phyloP scores from a whole-genome alignment of 2,888 invertebrate genomes.

The Dasypolia templi region DNA sequence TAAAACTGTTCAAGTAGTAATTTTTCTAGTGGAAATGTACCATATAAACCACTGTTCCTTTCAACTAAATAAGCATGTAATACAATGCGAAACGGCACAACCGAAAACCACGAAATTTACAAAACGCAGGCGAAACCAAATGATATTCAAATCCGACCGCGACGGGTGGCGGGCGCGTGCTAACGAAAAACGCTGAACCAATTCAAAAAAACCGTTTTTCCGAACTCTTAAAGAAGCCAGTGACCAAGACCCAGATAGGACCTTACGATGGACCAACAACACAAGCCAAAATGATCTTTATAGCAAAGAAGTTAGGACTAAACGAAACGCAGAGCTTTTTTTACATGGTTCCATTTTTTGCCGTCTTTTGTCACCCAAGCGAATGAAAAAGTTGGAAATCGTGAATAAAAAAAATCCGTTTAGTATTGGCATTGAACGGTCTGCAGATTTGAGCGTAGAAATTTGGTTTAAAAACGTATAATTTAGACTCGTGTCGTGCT shows the following conservation, averaged over 20 bases:
- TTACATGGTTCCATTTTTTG: conserved; percentile 73
- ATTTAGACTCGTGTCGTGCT: conserved; percentile 76
- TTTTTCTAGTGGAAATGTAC: background rate
- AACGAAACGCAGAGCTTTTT: conserved; percentile 55
- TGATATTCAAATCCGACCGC: conserved; percentile 76
- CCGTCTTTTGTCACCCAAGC: conserved; percentile 86
- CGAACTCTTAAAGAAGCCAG: conserved; percentile 79
- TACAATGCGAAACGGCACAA: conserved; percentile 39
- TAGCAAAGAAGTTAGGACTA: conserved; percentile 64
- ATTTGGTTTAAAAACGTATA: conserved; percentile 77
- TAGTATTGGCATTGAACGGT: conserved; percentile 88
- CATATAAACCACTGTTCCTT: conserved; percentile 9
- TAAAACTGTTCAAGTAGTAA: background rate
- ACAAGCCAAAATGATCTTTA: conserved; percentile 73
- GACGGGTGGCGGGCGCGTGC: conserved; percentile 80
- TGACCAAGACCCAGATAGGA: conserved; percentile 85
- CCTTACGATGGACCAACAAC: conserved; percentile 50
- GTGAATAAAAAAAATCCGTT: conserved; percentile 87
- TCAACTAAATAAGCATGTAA: conserved; percentile 35
- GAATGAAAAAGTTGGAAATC: conserved; percentile 87
- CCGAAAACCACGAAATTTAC: conserved; percentile 41
- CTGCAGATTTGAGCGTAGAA: conserved; percentile 83
- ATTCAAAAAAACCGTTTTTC: conserved; percentile 78
- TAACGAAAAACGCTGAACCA: conserved; percentile 77
- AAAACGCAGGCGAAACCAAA: conserved; percentile 50